Base-by-base conservation (phyloP, 2,113 vertebrate genomes). In the Brachyistius frenatus region DNA sequence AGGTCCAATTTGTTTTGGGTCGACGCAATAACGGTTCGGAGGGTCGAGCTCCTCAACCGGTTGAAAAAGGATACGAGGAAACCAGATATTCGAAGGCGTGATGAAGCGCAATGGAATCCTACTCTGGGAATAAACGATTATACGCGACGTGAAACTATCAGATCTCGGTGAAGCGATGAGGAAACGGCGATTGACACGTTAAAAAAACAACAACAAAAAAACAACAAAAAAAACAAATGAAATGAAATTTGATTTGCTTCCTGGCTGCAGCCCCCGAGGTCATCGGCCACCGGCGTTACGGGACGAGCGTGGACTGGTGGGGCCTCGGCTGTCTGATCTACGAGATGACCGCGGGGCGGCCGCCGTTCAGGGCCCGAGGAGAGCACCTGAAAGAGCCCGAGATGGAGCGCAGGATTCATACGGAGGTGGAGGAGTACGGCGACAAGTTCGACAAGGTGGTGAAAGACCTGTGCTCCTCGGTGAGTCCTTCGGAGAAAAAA, bases 291-390 rank as follows among this genome's bases (percentile, higher is more conserved):
- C 74, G 94, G 46, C 64, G 77, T 7, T 97, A 97, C n/a, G 75
- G 90, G 46, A 76, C 82, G 78, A 95, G 95, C n/a, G 93, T 81
- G 0, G 96, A 97, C 93, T 97, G 96, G 96, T 97, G 96, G 96
- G 96, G 96, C 0, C 90, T 97, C 35, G 96, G 96, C 56, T 97
- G 96, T 71, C 93, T 97, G 10, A 87, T 97, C 16, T 97, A 96
- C 2, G 96, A 97, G 80, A 97, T 97, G 96, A 96, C 93, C 0
- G 91, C 89, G 0, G 96, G 95, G 1, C 84, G 81, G 37, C 94
- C 94, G 0, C 95, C 96, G 0, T 94, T 96, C 81, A 91, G 93
- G 0, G 63, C 61, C 3, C 83, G 76, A 53, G 93, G 92, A 39
- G 96, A 96, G 54, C 88, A 91, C 0, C 88, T 92, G 1, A 90